A percentile compares a stretch with the other conserved stretches of the same genome.
Conservation (phyloP, 2,113 vertebrate species). For the Cercocebus atys region DNA sequence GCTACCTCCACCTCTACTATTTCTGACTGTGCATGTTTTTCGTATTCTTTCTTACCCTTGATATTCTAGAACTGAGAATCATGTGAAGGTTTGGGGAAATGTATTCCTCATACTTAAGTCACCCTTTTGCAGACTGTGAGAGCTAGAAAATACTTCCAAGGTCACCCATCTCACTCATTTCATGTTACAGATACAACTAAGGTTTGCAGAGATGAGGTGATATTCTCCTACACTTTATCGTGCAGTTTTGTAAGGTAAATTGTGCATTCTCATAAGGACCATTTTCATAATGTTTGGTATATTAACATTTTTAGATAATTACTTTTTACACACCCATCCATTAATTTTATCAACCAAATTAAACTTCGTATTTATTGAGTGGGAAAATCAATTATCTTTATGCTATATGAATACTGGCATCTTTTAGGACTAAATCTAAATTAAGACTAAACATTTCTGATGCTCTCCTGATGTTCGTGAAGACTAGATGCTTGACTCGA, state of each 20-base stretch:
- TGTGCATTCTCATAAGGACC: background rate
- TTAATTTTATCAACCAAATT: background rate
- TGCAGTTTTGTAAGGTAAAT: accelerated
- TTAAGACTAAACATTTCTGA: background rate
- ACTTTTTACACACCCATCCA: background rate
- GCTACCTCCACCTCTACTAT: background rate
- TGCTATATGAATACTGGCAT: background rate
- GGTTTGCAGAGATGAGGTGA: background rate
- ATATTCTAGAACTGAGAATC: background rate
- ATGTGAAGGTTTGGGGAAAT: background rate
- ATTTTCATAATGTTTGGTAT: background rate
- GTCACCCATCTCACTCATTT: background rate
- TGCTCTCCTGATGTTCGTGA: background rate
- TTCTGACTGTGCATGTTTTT: background rate
- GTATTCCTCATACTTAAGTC: background rate
- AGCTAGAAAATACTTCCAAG: background rate
- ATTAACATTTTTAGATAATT: background rate
- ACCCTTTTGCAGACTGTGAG: background rate
- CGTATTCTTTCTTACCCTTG: background rate
- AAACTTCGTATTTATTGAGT: background rate
- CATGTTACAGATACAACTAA: background rate
- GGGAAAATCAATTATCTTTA: background rate
- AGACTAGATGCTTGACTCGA: background rate
- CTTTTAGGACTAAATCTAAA: background rate
- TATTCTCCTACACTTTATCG: accelerated